A percentile compares a stretch with the other conserved stretches of the same genome.
These are phyloP conservation scores for Indicator maculatus DNA, from an alignment of 2,113 vertebrate species.

Conservation along the genomic window DNA sequence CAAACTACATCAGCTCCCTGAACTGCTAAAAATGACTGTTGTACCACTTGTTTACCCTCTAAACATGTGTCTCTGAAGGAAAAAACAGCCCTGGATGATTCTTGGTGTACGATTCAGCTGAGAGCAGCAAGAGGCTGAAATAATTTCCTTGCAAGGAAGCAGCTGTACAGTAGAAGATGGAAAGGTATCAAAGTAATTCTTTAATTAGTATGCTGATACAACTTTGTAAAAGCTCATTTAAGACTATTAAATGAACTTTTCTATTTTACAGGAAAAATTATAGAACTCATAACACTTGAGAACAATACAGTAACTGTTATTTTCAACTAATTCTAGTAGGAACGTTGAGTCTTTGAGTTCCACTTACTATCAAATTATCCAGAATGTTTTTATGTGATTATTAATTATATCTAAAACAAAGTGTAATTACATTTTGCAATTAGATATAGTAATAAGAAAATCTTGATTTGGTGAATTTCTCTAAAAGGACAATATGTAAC, in stretches of 20 bases:
- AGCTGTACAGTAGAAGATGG: accelerated
- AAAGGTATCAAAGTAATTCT: neutral
- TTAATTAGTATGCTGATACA: neutral
- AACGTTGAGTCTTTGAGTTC: neutral
- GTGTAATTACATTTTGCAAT: conserved; percentile 32
- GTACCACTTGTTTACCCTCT: neutral
- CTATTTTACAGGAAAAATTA: neutral
- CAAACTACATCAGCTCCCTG: neutral
- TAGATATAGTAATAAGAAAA: neutral
- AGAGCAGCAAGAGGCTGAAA: neutral
- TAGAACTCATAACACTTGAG: neutral
- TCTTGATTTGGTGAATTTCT: conserved; percentile 6
- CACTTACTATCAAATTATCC: neutral
- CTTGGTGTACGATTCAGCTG: accelerated
- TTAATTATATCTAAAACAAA: conserved; percentile 32
- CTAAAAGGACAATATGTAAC: conserved; percentile 5
- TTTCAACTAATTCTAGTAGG: neutral
- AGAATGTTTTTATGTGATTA: neutral
- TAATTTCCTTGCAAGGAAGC: neutral
- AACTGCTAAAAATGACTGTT: neutral
- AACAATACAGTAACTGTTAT: neutral
- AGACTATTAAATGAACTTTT: neutral
- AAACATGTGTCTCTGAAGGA: neutral
- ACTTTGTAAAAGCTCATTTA: neutral
- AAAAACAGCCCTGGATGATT: neutral